Conservation (phyloP, 2,113 vertebrate genomes). For the Coturnix japonica region DNA sequence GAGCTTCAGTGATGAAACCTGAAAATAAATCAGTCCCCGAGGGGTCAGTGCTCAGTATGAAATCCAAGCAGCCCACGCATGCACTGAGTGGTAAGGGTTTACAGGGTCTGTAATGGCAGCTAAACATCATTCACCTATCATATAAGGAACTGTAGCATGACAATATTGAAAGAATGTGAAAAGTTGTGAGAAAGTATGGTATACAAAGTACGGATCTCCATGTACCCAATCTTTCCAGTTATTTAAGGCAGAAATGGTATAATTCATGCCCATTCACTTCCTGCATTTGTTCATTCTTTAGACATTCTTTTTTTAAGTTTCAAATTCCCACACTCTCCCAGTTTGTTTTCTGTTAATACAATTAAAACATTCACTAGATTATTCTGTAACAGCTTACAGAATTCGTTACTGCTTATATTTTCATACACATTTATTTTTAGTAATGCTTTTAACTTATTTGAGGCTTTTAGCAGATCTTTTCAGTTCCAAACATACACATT, state of each 20-base stretch:
- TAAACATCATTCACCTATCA: background rate
- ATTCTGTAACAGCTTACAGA: background rate
- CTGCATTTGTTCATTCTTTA: background rate
- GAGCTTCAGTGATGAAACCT: background rate
- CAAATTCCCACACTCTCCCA: accelerated
- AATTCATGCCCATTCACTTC: background rate
- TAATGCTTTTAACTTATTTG: background rate
- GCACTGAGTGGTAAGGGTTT: background rate
- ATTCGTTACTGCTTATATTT: background rate
- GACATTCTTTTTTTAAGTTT: background rate
- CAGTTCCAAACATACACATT: background rate
- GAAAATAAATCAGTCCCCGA: background rate
- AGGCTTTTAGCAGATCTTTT: background rate
- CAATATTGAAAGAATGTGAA: background rate
- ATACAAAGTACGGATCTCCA: background rate
- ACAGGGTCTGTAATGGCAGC: accelerated
- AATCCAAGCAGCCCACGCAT: background rate
- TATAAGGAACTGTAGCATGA: background rate
- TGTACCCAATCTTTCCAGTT: accelerated
- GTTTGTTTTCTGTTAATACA: background rate
- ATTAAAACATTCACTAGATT: background rate
- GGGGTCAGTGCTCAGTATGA: background rate
- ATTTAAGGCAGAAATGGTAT: no score
- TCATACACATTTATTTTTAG: background rate
- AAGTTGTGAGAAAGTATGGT: background rate